Conservation (phyloP, 2,888 invertebrate genomes). For the Oligia fasciuncula region DNA sequence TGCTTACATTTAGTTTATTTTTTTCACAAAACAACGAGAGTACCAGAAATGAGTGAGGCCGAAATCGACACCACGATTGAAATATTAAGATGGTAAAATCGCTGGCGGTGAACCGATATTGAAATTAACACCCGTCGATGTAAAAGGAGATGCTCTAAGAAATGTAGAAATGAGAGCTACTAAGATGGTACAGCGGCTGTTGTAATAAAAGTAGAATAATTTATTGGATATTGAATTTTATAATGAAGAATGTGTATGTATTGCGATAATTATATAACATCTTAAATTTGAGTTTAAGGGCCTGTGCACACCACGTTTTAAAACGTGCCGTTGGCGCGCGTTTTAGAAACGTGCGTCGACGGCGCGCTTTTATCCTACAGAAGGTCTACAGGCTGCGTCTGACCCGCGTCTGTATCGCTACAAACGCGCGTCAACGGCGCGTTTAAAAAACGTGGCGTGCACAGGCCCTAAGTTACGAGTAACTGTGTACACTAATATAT, state of each 20-base stretch:
- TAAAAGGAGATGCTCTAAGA: conserved; percentile 50
- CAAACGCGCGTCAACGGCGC: too few species aligned
- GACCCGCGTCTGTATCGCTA: too few species aligned
- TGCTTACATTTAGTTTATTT: conserved; percentile 70
- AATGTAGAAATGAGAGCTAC: conserved; percentile 37
- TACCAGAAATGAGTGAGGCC: conserved; percentile 48
- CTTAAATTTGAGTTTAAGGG: not conserved
- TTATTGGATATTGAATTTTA: conserved; percentile 31
- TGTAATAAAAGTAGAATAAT: conserved; percentile 49
- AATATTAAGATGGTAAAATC: conserved; percentile 44
- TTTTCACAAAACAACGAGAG: conserved; percentile 47
- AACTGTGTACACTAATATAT: conserved; percentile 35
- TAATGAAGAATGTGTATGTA: conserved; percentile 26
- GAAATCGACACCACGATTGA: conserved; percentile 41
- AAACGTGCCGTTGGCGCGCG: too few species aligned
- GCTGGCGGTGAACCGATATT: conserved; percentile 35
- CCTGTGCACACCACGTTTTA: too few species aligned
- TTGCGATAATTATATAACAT: conserved; percentile 28
- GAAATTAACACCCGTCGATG: conserved; percentile 38
- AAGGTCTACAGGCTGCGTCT: too few species aligned
- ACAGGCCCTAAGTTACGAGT: not conserved
- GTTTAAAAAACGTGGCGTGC: too few species aligned
- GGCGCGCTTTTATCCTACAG: too few species aligned
- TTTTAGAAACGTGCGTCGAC: too few species aligned
- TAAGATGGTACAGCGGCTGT: conserved; percentile 38